These are phyloP conservation scores for Odontomyia ornata DNA, from an alignment of 2,888 invertebrate species.

Conservation along the genomic window DNA sequence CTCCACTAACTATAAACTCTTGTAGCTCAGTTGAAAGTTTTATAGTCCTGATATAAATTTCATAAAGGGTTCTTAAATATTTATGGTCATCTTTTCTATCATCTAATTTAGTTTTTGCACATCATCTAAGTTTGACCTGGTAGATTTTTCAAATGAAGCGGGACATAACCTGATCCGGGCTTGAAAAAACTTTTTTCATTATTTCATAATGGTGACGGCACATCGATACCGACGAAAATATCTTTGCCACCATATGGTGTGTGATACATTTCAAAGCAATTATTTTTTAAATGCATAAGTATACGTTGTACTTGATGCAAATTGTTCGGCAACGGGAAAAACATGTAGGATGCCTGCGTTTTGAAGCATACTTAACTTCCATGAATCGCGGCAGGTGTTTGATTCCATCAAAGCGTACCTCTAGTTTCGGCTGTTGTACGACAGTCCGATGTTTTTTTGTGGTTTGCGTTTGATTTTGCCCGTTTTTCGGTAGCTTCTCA, in stretches of 20 bases:
- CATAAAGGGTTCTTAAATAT: constrained; percentile 88
- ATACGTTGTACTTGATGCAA: too few relatives aligned
- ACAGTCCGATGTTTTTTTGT: too few relatives aligned
- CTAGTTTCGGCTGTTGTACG: too few relatives aligned
- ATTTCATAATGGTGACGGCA: constrained; percentile 91
- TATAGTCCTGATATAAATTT: constrained; percentile 81
- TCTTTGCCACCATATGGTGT: constrained; percentile 87
- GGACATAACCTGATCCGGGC: constrained; percentile 96
- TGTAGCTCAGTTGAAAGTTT: constrained; percentile 79
- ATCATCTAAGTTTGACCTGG: constrained; percentile 86
- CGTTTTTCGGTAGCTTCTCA: too few relatives aligned
- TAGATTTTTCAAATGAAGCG: constrained; percentile 97
- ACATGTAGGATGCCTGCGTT: too few relatives aligned
- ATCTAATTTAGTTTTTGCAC: constrained; percentile 83
- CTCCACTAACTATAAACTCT: constrained; percentile 79
- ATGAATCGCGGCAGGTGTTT: too few relatives aligned
- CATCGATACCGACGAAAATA: constrained; percentile 88
- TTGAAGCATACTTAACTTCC: too few relatives aligned
- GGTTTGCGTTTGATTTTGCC: too few relatives aligned
- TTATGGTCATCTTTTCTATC: constrained; percentile 85
- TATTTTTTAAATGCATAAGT: too few relatives aligned
- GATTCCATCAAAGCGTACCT: too few relatives aligned
- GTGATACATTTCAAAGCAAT: too few relatives aligned
- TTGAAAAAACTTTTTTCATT: constrained; percentile 96
- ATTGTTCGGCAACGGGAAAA: too few relatives aligned